phyloP scores from a whole-genome alignment of 2,888 invertebrate species.

The Plemyria rubiginata region DNA sequence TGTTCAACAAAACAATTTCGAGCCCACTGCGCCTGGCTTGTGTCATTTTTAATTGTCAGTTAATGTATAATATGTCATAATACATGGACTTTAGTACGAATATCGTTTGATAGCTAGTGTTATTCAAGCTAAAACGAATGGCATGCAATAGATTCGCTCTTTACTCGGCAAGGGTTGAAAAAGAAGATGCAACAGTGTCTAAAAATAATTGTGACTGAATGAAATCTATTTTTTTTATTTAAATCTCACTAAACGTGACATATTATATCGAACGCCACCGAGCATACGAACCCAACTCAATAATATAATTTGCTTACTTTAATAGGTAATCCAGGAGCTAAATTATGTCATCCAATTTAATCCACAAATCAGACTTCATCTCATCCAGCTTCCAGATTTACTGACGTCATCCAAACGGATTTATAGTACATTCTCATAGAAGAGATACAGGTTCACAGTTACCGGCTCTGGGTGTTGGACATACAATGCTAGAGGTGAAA shows the following conservation, averaged over 20 bases:
- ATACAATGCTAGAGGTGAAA: background rate
- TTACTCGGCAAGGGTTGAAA: no score
- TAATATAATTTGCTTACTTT: slow-evolving; percentile 1
- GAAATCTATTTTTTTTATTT: no score
- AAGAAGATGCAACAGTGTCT: no score
- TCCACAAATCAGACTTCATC: slow-evolving; percentile 17
- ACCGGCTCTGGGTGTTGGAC: slow-evolving; percentile 3
- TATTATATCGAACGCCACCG: no score
- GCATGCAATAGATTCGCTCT: no score
- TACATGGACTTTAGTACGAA: background rate
- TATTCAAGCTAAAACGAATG: no score
- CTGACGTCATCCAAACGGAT: slow-evolving; percentile 27
- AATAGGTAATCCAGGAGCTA: slow-evolving; percentile 7
- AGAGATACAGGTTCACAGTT: slow-evolving; percentile 9
- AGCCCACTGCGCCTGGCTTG: slow-evolving; percentile 9
- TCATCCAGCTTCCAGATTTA: slow-evolving; percentile 21
- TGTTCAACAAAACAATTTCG: slow-evolving; percentile 39
- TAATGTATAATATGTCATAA: background rate
- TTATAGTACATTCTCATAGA: slow-evolving; percentile 23
- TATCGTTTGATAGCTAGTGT: background rate
- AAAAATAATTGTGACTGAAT: no score
- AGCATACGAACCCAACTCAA: background rate
- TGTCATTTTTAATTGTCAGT: background rate
- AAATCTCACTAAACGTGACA: no score
- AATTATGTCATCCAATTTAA: slow-evolving; percentile 16